These are phyloP conservation scores for Abramis brama DNA, from an alignment of 2,113 vertebrate species.

Conservation along the genomic window DNA sequence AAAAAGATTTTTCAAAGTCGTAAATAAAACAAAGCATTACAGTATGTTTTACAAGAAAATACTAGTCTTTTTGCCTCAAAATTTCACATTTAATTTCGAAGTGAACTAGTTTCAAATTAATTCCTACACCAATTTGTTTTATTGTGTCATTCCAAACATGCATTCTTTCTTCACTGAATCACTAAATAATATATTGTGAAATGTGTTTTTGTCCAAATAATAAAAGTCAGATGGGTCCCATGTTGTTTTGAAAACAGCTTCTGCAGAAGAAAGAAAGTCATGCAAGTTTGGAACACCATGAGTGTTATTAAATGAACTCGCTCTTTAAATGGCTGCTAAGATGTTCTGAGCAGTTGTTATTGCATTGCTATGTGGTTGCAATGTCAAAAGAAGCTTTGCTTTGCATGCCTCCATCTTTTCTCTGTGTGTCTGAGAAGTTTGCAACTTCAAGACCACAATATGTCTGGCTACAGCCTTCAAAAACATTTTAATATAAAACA, in stretches of 20 bases:
- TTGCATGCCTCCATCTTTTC: neutral
- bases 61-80: too few species aligned
- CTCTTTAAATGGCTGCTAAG: neutral
- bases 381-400: neutral
- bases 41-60: too few species aligned
- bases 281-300: too few species aligned
- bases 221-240: too few species aligned
- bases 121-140: neutral
- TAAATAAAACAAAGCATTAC: too few species aligned
- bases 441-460: neutral
- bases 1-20: too few species aligned
- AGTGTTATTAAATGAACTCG: too few species aligned
- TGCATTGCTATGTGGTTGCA: neutral
- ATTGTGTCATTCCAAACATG: neutral
- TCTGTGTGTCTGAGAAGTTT: neutral
- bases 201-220: too few species aligned
- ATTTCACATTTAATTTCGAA: too few species aligned
- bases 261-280: neutral
- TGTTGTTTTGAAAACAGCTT: neutral
- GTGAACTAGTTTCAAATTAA: too few species aligned
- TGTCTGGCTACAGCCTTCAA: neutral
- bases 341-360: neutral
- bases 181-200: neutral
- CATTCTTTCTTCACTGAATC: neutral
- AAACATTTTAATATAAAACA: slow-evolving; percentile 56